Conservation (phyloP, 2,797 vertebrate genomes). For the Sitta carolinensis region DNA sequence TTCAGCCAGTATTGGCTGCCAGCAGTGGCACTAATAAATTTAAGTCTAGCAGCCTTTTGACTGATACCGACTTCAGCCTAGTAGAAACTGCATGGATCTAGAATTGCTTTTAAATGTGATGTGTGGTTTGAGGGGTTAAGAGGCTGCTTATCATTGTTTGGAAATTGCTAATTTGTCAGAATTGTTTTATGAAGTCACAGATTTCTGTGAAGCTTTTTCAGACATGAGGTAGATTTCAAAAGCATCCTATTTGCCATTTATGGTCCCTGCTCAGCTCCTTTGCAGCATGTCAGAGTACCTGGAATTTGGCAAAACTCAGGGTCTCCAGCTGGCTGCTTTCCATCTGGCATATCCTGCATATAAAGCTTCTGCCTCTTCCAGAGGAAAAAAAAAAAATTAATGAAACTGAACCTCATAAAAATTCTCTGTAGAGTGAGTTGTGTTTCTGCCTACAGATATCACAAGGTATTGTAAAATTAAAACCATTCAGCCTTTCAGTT, state of each 20-base stretch:
- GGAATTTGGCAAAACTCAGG: background rate
- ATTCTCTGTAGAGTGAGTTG: background rate
- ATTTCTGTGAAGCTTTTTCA: background rate
- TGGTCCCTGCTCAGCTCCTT: background rate
- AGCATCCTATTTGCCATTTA: background rate
- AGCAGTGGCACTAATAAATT: background rate
- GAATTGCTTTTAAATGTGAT: background rate
- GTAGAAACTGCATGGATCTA: background rate
- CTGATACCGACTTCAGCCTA: background rate
- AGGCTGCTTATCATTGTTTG: background rate
- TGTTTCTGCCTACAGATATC: background rate
- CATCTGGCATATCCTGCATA: background rate
- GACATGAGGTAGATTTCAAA: background rate
- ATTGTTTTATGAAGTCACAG: background rate
- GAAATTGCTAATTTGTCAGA: background rate
- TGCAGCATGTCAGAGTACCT: background rate
- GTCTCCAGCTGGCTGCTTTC: background rate
- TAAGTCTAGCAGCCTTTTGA: background rate
- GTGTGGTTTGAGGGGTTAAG: background rate
- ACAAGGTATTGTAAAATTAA: background rate
- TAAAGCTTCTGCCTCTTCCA: background rate
- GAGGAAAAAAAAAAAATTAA: background rate
- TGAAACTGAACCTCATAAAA: background rate
- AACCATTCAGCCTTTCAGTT: background rate
- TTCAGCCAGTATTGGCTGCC: background rate